These are phyloP conservation scores for Synchiropus splendidus DNA, from an alignment of 2,113 vertebrate species.

Conservation along the genomic window DNA sequence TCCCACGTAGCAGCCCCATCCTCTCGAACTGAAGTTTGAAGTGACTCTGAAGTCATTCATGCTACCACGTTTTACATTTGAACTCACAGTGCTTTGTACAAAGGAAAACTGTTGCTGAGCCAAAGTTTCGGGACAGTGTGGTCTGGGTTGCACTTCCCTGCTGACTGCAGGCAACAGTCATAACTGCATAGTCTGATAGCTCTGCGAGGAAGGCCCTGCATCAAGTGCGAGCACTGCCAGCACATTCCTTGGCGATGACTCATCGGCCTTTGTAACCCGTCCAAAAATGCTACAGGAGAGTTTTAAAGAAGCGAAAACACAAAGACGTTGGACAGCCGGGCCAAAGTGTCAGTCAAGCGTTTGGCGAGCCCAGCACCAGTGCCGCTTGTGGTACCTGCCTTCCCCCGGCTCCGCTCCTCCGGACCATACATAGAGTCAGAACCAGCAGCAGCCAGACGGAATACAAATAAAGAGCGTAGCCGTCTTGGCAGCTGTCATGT, in stretches of 20 bases:
- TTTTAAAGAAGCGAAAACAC: conserved; percentile 8
- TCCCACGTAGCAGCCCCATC: too few relatives aligned
- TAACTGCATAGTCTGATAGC: too few relatives aligned
- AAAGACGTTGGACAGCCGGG: conserved; percentile 25
- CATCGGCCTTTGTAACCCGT: conserved; percentile 37
- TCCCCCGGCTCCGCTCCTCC: conserved; percentile 21
- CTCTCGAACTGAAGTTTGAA: too few relatives aligned
- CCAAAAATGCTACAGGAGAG: too few relatives aligned
- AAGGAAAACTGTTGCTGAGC: too few relatives aligned
- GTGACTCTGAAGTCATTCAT: too few relatives aligned
- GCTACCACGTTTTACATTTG: too few relatives aligned
- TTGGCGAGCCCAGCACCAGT: conserved; percentile 45
- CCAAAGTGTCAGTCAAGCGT: conserved; percentile 39
- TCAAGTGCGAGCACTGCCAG: conserved; percentile 20
- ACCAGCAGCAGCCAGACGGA: conserved; percentile 24
- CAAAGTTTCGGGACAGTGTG: too few relatives aligned
- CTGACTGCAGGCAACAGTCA: too few relatives aligned
- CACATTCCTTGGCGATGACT: conserved; percentile 50
- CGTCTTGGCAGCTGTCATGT: conserved; percentile 53
- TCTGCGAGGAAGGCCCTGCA: too few relatives aligned
- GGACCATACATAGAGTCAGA: conserved; percentile 69
- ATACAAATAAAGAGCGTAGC: conserved; percentile 60
- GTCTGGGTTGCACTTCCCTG: too few relatives aligned
- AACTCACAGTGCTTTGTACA: too few relatives aligned
- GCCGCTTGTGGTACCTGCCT: conserved; percentile 46